phyloP scores from a whole-genome alignment of 1,140 invertebrate genomes.

The Pseudomyrmex cubaensis region DNA sequence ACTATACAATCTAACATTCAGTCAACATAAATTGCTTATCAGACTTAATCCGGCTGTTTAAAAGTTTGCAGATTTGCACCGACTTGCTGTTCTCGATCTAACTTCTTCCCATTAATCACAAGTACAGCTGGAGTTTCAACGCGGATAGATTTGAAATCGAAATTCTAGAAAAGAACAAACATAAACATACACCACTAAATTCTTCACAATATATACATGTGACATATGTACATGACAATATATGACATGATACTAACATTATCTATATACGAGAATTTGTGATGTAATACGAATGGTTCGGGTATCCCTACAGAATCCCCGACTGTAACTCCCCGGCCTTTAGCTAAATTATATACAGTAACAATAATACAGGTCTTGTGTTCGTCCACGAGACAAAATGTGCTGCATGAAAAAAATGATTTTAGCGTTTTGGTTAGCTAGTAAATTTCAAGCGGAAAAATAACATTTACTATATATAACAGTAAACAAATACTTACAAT shows the following conservation, averaged over 20 bases:
- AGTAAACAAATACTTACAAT: constrained; percentile 87
- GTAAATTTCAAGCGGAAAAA: constrained; percentile 12
- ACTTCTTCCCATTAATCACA: constrained; percentile 91
- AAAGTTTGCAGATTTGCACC: constrained; percentile 84
- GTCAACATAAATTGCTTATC: constrained; percentile 22
- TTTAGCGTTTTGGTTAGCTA: constrained; percentile 8
- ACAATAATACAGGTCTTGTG: constrained; percentile 90
- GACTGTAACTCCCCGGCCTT: constrained; percentile 92
- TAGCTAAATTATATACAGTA: constrained; percentile 93
- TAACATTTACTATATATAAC: not conserved
- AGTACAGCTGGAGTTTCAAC: constrained; percentile 91
- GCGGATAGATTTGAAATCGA: constrained; percentile 90
- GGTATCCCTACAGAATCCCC: constrained; percentile 93
- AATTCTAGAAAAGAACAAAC: constrained; percentile 87
- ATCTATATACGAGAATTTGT: constrained; percentile 87
- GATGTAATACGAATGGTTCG: constrained; percentile 89
- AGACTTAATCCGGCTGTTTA: constrained; percentile 80
- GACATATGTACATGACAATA: not conserved
- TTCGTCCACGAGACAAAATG: constrained; percentile 92
- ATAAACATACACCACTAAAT: constrained; percentile 26
- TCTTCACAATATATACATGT: constrained; percentile 10
- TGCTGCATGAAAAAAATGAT: constrained; percentile 86
- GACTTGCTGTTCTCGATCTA: constrained; percentile 90
- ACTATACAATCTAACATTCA: not conserved
- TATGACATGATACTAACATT: constrained; percentile 85